Evolutionary conservation across 1,140 invertebrate genomes (phyloP), one percentile per base, ranked within the genome.

Genomic region (Drosophila yakuba): DNA sequence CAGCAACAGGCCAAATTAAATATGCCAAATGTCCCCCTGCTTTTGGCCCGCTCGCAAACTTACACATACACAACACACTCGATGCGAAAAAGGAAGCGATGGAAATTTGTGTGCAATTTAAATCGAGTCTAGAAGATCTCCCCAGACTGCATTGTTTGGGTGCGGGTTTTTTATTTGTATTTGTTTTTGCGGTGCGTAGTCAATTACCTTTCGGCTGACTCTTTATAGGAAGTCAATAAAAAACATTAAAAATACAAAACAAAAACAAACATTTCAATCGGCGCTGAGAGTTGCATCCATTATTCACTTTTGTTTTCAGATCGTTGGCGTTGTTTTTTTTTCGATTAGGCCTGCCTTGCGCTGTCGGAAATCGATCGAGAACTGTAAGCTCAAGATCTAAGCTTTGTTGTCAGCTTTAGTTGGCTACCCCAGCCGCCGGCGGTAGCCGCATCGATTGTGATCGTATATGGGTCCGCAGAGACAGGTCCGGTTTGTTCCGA

Each of bases 181-280:
- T 64, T 59, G 44, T 60, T 75, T 71, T 45, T 17, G 38, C 38
- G 2, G 60, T 61, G 52, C 80, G 78, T 86, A 88, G 82, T 88
- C 82, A 86, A 88, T 86, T 83, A 88, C 75, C 83, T 86, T 86
- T 88, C 50, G 82, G 51, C 51, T 76, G 69, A 56, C 79, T 86
- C 54, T 75, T 79, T 83, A 88, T 86, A 86, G 83, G 84, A 86
- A 86, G 83, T 86, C 79, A 67, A 89, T 83, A 79, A 82, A 78
- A 69, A 47, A 63, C 64, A 74, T 72, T 74, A 66, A 85, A 85
- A 67, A 69, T 39, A 17, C n/a, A 43, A 43, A 32, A 32, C 7
- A 32, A 32, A 32, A 32, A 32, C 32, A 32, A 39, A 39, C 67
- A 74, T 69, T 64, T 68, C 51, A 39, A 48, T 68, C 79, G 63